Evolutionary conservation across 2,888 invertebrate species (phyloP), one percentile per base, ranked within the genome.

Genomic region (Apodemia mormo): DNA sequence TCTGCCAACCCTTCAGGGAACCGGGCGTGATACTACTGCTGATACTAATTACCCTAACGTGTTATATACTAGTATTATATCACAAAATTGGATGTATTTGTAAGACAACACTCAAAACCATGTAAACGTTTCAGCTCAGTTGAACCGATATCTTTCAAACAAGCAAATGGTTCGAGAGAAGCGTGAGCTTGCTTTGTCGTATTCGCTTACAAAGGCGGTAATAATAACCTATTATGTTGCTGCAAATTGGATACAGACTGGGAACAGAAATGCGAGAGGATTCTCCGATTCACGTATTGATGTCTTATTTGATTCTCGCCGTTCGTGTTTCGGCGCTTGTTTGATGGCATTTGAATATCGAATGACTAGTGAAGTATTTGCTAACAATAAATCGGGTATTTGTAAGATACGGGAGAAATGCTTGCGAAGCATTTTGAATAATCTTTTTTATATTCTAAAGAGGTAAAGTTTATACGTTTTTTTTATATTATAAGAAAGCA

Each of bases 141-240:
- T 29, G 58, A 58, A 58, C 22, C 3, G 22, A 29, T n/a, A 68
- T 58, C 29, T 58, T 40, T 56, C 56, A 58, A 43, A 68, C 22
- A 37, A 58, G 30, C n/a, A n/a, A 58, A 68, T 29, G 56, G 58
- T 58, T 43, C 68, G 43, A 61, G 12, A 33, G 29, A 33, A 29
- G 58, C 58, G 30, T 61, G 58, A 64, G 14, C 52, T 29, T 49
- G 66, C 73, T 73, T 74, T 73, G 73, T 73, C 65, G 68, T 69
- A 61, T 30, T 49, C 68, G 66, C 71, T 69, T 68, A 65, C 68
- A 74, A 70, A 72, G 72, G 58, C 58, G 30, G 58, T 71, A 74
- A 72, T 74, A 68, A 73, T 70, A 71, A 68, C 71, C 67, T 65
- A 71, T 72, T 72, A 73, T 71, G 66, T 68, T 52, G 65, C 68